Evolutionary conservation across 2,113 vertebrate genomes (phyloP).

Genomic region (Pelecanus crispus): DNA sequence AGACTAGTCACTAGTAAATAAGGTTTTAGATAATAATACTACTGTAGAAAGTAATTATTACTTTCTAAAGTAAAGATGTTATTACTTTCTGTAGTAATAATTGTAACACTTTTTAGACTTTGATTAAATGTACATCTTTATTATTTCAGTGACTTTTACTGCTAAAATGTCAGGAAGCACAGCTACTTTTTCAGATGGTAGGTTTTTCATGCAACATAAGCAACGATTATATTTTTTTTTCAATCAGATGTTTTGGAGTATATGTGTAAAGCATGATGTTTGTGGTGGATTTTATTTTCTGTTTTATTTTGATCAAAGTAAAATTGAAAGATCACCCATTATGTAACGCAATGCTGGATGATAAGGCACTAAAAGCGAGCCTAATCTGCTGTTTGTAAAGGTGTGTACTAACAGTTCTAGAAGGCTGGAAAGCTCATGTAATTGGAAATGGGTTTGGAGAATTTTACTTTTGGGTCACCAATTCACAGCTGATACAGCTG

Average conservation of each 20-base stretch:
- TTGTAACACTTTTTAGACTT: neutral
- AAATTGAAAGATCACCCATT: neutral
- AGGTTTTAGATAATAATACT: neutral
- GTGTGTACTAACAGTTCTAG: neutral
- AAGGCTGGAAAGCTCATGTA: neutral
- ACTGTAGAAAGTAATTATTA: neutral
- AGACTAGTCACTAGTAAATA: neutral
- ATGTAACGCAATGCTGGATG: neutral
- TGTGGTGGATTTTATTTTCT: neutral
- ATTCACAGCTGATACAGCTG: neutral
- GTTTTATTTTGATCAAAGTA: neutral
- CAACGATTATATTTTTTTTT: neutral
- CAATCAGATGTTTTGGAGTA: neutral
- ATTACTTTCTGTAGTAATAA: neutral
- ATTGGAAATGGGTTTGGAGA: neutral
- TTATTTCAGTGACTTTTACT: neutral
- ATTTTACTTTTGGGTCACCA: neutral
- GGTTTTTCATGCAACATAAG: neutral
- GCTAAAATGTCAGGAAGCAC: neutral
- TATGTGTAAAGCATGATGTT: fast-evolving
- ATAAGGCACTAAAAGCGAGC: neutral
- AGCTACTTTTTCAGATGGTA: neutral
- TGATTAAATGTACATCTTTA: neutral
- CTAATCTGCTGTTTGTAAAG: neutral
- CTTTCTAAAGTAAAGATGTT: neutral